phyloP scores from a whole-genome alignment of 1,140 invertebrate genomes.

The Apis mellifera region DNA sequence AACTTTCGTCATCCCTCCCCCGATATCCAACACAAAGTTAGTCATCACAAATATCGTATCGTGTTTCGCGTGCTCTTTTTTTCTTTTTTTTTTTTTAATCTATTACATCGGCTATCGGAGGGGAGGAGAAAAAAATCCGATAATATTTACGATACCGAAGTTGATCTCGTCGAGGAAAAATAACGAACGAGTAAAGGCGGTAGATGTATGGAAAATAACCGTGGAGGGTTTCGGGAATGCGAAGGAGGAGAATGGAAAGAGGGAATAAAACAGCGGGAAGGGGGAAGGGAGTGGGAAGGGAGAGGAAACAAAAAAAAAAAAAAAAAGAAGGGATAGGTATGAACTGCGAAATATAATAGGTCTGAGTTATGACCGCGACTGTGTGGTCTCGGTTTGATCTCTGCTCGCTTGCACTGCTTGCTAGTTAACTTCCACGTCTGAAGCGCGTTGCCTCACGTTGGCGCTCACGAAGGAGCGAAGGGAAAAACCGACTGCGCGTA shows the following conservation, averaged over 20 bases:
- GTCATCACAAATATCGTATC: too few species aligned
- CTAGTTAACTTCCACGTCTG: constrained; percentile 42
- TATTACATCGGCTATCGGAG: too few species aligned
- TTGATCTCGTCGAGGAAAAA: too few species aligned
- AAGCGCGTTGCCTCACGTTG: not conserved
- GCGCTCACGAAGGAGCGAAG: not conserved
- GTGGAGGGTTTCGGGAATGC: not conserved
- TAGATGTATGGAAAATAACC: too few species aligned
- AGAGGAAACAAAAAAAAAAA: not conserved
- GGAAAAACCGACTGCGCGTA: not conserved
- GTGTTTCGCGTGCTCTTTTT: too few species aligned
- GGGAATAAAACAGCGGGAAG: not conserved
- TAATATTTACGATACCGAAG: too few species aligned
- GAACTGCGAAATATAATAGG: constrained; percentile 61
- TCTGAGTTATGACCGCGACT: constrained; percentile 54
- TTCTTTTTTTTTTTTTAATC: too few species aligned
- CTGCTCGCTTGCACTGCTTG: constrained; percentile 18
- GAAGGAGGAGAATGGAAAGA: not conserved
- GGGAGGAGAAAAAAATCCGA: too few species aligned
- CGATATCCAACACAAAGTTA: too few species aligned
- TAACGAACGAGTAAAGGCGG: too few species aligned
- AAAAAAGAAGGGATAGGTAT: constrained; percentile 25
- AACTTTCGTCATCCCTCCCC: too few species aligned
- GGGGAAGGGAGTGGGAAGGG: not conserved
- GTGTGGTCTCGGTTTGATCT: constrained; percentile 51